Evolutionary conservation across 2,888 invertebrate species (phyloP), one percentile per base, ranked within the genome.

Genomic region (Dasysyrphus tricinctus): DNA sequence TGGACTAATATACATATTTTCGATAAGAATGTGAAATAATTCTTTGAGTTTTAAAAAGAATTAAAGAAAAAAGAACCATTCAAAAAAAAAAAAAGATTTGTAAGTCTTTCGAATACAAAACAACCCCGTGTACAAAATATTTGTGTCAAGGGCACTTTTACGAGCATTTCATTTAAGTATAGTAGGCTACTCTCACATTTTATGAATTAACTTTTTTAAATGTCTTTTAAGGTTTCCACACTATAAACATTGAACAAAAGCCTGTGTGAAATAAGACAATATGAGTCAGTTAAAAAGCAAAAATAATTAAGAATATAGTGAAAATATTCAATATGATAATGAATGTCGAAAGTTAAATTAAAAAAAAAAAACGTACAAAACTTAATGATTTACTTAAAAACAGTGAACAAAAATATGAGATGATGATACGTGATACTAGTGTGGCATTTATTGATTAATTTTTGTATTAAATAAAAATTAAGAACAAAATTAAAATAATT

Each of bases 371-470:
- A 29, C 16, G 16, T 37, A 67, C 34, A 56, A 44, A 56, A 34
- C 19, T 57, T 5, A 42, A 39, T 51, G 16, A 37, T 16, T 5
- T 16, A 67, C n/a, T 8, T 16, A 42, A 73, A 59, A 59, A 72
- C 63, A 54, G 16, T 76, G 3, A 67, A 57, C 8, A 16, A 42
- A 72, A 77, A 24, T 6, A n/a, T 42, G 12, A 82, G 65, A 82
- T 77, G 73, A 82, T 82, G 81, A 67, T 59, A 49, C 77, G 77
- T 39, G 65, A 77, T 57, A 77, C 72, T 51, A 77, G 77, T 24
- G 72, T 82, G 24, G 77, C 81, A 73, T 82, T 82, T 44, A 82
- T 82, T 37, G 81, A 82, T 73, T 82, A 77, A 65, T 39, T 1
- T 14, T 56, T 24, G 42, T 47, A 3, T 37, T 5, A 29, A 42